Evolutionary conservation across 2,888 invertebrate species (phyloP), one percentile per base, ranked within the genome.

Genomic region (Phragmatobia fuliginosa): DNA sequence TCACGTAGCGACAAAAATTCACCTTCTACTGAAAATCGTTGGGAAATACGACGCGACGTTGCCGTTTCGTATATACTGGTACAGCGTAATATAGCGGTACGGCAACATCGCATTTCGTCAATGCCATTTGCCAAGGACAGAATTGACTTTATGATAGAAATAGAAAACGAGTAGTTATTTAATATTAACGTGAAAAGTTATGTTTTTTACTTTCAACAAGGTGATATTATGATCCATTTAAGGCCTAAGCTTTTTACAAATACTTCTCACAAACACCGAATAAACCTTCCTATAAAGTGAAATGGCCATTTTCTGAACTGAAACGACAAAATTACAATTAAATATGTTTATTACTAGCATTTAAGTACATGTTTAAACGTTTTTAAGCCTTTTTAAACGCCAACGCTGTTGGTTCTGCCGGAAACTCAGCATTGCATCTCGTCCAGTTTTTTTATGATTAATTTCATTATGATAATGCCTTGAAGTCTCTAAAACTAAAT

Each of bases 71-170:
- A 11, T 56, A 56, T 64, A 64, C 56, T 65, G 56, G 31, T 49
- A 68, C 72, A 78, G 67, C 79, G 79, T 77, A 76, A 65, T 78
- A 67, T 33, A 21, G 28, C 63, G 38, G 72, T 62, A 64, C 66
- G 81, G 80, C 81, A 82, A 80, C 81, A 69, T 77, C 66, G 80
- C 78, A 61, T 61, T 79, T 61, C 66, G 70, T 70, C 70, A 70
- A 66, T 70, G 66, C 62, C 62, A 62, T 56, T 66, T 62, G 41
- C 66, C 70, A 66, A 70, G 66, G 70, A 62, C 66, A 65, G 33
- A 60, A 49, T 21, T 52, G 41, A 52, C 56, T 66, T 66, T 66
- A 70, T 62, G 61, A 70, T 70, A 66, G 70, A 56, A 66, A 70
- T 66, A 68, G 68, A 59, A 65, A 56, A 65, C 56, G 56, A 28